Percentiles rank a stretch among this genome's conserved stretches.
Conservation (phyloP, 1,140 invertebrate species). For the Drosophila seguyi region DNA sequence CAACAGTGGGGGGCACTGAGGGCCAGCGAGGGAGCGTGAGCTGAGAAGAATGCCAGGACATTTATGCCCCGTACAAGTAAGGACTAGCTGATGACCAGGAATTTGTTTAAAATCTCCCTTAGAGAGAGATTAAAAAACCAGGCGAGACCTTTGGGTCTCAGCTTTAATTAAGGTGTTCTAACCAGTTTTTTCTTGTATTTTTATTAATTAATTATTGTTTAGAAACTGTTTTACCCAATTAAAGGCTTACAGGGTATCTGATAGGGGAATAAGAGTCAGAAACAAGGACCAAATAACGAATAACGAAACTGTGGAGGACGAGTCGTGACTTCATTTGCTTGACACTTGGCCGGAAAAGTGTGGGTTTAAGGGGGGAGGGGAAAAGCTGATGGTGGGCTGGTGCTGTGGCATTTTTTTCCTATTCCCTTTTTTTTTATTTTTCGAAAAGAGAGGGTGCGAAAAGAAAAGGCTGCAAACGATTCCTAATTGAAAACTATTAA, state of each 20-base stretch:
- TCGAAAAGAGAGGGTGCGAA: conserved; percentile 33
- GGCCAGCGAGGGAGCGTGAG: conserved; percentile 5
- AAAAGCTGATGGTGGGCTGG: conserved; percentile 34
- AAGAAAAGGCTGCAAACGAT: conserved; percentile 84
- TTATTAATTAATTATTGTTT: neutral
- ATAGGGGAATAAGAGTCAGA: conserved; percentile 16
- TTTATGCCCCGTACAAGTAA: neutral
- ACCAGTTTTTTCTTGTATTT: too few species aligned
- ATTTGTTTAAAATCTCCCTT: neutral
- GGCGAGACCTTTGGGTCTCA: neutral
- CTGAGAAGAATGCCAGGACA: conserved; percentile 18
- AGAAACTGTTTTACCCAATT: neutral
- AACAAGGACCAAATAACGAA: conserved; percentile 57
- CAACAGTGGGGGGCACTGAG: conserved; percentile 25
- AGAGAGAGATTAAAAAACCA: neutral
- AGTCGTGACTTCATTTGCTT: conserved; percentile 84
- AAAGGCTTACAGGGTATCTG: conserved; percentile 29
- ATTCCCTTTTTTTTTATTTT: neutral
- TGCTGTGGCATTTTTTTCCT: conserved; percentile 9
- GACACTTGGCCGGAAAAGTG: conserved; percentile 69
- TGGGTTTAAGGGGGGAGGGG: conserved; percentile 15
- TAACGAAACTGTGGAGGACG: conserved; percentile 57
- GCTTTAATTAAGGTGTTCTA: neutral
- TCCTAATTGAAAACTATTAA: conserved; percentile 85
- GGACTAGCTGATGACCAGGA: conserved; percentile 4